Conservation (phyloP, 2,113 vertebrate species). For the Rhinolophus ferrumequinum region DNA sequence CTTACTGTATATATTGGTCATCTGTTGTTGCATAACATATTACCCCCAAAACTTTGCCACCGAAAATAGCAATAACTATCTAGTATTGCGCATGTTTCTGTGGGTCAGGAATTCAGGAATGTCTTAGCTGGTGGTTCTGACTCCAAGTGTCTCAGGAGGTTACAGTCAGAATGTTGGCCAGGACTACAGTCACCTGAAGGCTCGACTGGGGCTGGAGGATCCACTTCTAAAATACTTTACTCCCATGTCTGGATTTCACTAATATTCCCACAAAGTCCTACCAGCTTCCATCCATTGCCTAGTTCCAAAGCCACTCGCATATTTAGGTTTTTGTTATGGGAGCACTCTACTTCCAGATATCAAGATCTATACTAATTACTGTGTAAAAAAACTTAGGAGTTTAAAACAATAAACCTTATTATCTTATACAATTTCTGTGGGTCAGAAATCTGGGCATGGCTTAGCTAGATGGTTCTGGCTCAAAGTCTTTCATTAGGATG, state of each 20-base stretch:
- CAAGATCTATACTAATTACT: neutral
- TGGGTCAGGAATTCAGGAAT: neutral
- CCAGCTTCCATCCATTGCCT: neutral
- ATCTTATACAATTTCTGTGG: neutral
- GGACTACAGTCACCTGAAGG: neutral
- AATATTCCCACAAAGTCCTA: neutral
- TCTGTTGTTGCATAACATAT: neutral
- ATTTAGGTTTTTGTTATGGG: neutral
- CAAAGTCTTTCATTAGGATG: neutral
- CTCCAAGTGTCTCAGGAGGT: neutral
- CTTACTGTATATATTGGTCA: neutral
- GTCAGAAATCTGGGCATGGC: neutral
- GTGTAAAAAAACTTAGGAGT: neutral
- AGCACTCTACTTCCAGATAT: neutral
- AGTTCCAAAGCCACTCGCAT: neutral
- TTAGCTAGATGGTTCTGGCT: neutral
- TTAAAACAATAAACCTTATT: slow-evolving; percentile 2
- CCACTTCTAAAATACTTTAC: neutral
- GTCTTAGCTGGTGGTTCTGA: neutral
- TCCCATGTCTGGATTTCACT: neutral
- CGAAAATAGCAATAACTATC: neutral
- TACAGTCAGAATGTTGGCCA: neutral
- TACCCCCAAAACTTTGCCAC: neutral
- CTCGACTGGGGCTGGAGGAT: neutral
- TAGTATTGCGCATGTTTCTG: neutral